Evolutionary conservation across 2,113 vertebrate genomes (phyloP).

Genomic region (Grus americana): DNA sequence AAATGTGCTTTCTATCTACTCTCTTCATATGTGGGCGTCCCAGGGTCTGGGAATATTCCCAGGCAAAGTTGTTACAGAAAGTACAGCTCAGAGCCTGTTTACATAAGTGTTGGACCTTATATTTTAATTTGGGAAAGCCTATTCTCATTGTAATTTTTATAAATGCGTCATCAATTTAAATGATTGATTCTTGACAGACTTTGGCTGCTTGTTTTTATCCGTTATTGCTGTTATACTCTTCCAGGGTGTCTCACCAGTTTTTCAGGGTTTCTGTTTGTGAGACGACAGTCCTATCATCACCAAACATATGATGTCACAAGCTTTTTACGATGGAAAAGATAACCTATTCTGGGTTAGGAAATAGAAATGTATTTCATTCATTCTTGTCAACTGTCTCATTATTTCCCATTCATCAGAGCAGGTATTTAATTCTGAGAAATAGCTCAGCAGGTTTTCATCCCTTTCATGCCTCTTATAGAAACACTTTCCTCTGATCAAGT

Average conservation of each 20-base stretch:
- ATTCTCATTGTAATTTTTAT: not conserved
- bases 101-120: not conserved
- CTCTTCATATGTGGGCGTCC: not conserved
- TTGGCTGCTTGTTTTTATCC: not conserved
- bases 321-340: not conserved
- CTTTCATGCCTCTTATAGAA: not conserved
- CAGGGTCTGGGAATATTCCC: not conserved
- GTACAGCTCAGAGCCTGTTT: not conserved
- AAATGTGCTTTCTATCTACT: not conserved
- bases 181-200: not conserved
- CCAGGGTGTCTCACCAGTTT: not conserved
- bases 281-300: not conserved
- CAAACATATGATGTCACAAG: not conserved
- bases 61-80: not conserved
- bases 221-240: not conserved
- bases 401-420: slow-evolving; percentile 2
- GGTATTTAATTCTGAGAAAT: slow-evolving; percentile 42
- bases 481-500: not conserved
- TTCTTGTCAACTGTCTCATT: slow-evolving; percentile 24
- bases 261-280: not conserved
- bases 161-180: not conserved
- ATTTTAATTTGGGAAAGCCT: not conserved
- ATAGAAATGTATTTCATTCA: not conserved
- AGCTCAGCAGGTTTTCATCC: not conserved
- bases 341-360: not conserved